Base-by-base conservation (phyloP, 2,888 invertebrate genomes). In the Hypomecis punctinalis region DNA sequence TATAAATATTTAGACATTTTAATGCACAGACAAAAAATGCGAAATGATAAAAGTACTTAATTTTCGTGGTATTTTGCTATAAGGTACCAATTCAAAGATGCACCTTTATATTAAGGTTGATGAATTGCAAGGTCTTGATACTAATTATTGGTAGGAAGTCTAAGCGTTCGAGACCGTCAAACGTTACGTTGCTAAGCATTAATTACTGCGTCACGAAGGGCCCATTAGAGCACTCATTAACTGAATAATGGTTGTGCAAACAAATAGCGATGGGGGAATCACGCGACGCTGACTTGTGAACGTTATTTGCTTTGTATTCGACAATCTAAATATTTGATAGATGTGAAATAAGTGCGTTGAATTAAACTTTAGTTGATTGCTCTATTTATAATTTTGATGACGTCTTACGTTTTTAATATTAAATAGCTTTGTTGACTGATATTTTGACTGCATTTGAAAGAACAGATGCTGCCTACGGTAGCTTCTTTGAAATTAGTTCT, bases 241-340 rank as follows among this genome's bases (percentile, higher is more conserved):
- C 76, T 80, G 82, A 77, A 79, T 89, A 89, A 89, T 87, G 78
- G 78, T 75, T 82, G 78, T 83, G 84, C 82, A 87, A 86, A 89
- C 90, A 89, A 86, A 80, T 79, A 80, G 78, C 79, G 78, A 81
- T 81, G 81, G 81, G 78, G 88, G 87, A 88, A 89, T 84, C 88
- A 89, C 89, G 89, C 87, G 85, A 88, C 83, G 81, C 70, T 89
- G 86, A 80, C 82, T 87, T 82, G 84, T 56, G 61, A 60, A 53
- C 37, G 65, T 61, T 53, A 37, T 45, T 56, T 10, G 55, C 37
- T 45, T 55, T 56, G 33, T 57, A 43, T 57, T 61, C 40, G 10
- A 43, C 13, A 48, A 43, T 52, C 47, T 57, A 51, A 45, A 49
- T 13, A 80, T 76, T 77, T 76, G 71, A 43, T 53, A 42, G n/a